phyloP scores from a whole-genome alignment of 2,888 invertebrate genomes.

The Drosophila rubida region DNA sequence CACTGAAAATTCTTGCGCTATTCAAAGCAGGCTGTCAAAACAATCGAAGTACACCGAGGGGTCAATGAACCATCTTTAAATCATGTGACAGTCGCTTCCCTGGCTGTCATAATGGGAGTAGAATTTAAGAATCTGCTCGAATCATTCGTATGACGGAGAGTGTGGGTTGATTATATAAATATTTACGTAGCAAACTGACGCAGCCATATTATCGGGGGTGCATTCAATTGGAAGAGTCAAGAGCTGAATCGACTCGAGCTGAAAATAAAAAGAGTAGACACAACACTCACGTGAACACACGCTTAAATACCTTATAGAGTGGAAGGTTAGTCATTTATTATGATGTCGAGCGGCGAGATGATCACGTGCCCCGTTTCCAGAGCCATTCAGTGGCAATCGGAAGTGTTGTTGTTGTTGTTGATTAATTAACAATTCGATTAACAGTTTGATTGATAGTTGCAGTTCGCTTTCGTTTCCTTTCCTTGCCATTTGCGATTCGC shows the following conservation, averaged over 20 bases:
- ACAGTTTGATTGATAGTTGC: constrained; percentile 53
- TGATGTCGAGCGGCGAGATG: constrained; percentile 18
- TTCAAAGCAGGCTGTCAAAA: constrained; percentile 14
- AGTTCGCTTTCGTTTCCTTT: constrained; percentile 9
- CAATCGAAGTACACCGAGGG: background rate
- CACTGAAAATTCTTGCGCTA: constrained; percentile 13
- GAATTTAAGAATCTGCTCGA: constrained; percentile 16
- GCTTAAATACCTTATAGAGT: constrained; percentile 8
- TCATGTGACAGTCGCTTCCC: background rate
- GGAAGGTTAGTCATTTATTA: constrained; percentile 13
- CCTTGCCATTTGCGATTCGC: constrained; percentile 15
- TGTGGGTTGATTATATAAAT: constrained; percentile 8
- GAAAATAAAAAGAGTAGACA: background rate
- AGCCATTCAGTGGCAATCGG: constrained; percentile 41
- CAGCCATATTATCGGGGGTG: constrained; percentile 11
- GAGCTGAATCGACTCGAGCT: constrained; percentile 11
- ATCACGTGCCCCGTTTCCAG: constrained; percentile 17
- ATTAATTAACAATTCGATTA: constrained; percentile 63
- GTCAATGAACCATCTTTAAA: constrained; percentile 16
- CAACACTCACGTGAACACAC: background rate
- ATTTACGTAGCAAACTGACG: constrained; percentile 17
- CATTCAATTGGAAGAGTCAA: constrained; percentile 18
- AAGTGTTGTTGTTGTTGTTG: constrained; percentile 47
- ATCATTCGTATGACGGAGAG: background rate
- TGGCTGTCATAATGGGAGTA: constrained; percentile 3